These are phyloP conservation scores for Heliconius himera DNA, from an alignment of 1,140 invertebrate genomes.

Conservation along the genomic window DNA sequence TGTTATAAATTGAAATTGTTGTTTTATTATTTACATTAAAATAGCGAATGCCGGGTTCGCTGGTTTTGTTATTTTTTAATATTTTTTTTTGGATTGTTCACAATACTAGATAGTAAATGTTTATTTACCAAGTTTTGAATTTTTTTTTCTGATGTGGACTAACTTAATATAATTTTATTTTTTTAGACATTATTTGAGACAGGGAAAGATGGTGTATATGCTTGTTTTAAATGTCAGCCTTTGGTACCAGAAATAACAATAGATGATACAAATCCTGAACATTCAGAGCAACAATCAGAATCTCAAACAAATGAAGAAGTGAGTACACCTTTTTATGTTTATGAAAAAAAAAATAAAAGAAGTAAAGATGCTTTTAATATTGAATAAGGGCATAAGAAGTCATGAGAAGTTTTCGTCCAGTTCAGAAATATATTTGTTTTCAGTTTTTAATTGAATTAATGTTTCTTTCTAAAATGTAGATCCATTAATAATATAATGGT, in stretches of 20 bases:
- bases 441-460: too few species aligned
- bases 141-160: too few species aligned
- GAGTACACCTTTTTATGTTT: not conserved
- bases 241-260: slow-evolving; percentile 73
- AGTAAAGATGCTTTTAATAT: not conserved
- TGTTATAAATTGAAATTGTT: slow-evolving; percentile 17
- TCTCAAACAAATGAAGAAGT: slow-evolving; percentile 58
- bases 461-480: too few species aligned
- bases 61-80: not conserved
- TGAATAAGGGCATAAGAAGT: too few species aligned
- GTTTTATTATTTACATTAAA: slow-evolving; percentile 31
- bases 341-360: not conserved
- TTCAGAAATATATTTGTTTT: too few species aligned
- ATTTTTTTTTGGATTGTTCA: not conserved
- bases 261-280: slow-evolving; percentile 52
- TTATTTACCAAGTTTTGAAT: not conserved
- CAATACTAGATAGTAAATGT: not conserved
- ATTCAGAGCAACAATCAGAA: slow-evolving; percentile 47
- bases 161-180: not conserved
- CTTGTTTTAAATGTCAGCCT: slow-evolving; percentile 75
- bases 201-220: slow-evolving; percentile 70
- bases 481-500: too few species aligned
- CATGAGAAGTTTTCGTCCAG: too few species aligned
- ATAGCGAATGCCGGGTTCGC: slow-evolving; percentile 18
- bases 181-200: slow-evolving; percentile 75